Conservation (phyloP, 2,797 vertebrate species). For the Rhinella marina region DNA sequence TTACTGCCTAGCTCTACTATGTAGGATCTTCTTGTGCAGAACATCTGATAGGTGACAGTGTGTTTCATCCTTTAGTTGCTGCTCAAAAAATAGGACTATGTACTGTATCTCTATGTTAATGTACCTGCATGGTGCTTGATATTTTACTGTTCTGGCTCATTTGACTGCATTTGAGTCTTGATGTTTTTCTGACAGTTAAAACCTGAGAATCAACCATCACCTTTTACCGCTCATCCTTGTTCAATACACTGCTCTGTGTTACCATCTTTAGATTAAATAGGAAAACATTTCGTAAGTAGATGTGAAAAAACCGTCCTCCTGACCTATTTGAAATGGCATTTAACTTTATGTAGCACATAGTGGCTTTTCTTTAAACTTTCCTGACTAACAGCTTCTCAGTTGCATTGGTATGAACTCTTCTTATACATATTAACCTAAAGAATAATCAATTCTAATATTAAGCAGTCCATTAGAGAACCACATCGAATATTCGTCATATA, state of each 20-base stretch:
- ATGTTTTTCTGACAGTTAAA: background rate
- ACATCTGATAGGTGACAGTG: background rate
- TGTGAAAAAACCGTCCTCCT: background rate
- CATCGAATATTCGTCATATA: background rate
- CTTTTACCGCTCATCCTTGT: background rate
- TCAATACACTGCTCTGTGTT: background rate
- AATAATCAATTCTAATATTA: background rate
- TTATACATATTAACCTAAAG: background rate
- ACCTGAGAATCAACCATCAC: background rate
- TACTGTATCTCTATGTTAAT: background rate
- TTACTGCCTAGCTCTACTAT: background rate
- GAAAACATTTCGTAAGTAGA: background rate
- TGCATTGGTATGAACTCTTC: background rate
- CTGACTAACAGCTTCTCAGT: background rate
- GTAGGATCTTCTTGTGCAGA: background rate
- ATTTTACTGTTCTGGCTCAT: background rate
- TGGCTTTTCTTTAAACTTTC: background rate
- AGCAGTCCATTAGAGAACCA: background rate
- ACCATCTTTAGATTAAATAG: background rate
- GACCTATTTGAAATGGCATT: constrained; percentile 19
- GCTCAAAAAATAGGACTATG: background rate
- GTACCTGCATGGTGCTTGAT: background rate
- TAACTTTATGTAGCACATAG: background rate
- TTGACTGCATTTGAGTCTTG: background rate
- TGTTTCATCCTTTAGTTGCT: background rate